phyloP scores from a whole-genome alignment of 1,140 invertebrate species.

The Phortica variegata region DNA sequence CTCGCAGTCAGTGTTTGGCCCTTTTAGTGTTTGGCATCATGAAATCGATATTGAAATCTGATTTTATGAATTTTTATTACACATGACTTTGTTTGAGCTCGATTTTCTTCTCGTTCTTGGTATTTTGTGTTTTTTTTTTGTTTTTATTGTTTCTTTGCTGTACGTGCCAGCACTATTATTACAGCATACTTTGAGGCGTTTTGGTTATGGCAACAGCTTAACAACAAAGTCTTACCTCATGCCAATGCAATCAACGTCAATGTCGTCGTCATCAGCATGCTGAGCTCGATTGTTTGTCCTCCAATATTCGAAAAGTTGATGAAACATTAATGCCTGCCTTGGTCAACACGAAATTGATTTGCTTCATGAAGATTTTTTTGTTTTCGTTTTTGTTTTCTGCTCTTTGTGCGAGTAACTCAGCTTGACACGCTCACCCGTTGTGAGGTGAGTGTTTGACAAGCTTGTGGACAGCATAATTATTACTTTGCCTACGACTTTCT shows the following conservation, averaged over 20 bases:
- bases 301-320: conserved; percentile 21
- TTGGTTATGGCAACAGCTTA: too few relatives aligned
- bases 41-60: conserved; percentile 44
- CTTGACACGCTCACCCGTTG: neutral
- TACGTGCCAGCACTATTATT: too few relatives aligned
- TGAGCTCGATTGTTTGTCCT: too few relatives aligned
- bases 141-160: too few relatives aligned
- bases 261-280: too few relatives aligned
- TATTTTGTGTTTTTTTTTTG: too few relatives aligned
- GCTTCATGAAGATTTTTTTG: conserved; percentile 13
- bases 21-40: conserved; percentile 2
- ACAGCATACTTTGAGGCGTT: too few relatives aligned
- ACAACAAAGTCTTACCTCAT: too few relatives aligned
- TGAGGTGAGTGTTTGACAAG: neutral
- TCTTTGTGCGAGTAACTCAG: conserved; percentile 10
- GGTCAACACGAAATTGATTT: conserved; percentile 53
- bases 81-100: conserved; percentile 38
- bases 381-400: conserved; percentile 4
- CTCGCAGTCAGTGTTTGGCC: conserved; percentile 27
- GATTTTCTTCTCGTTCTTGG: conserved; percentile 25
- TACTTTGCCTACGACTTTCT: too few relatives aligned
- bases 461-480: too few relatives aligned
- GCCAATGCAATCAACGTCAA: too few relatives aligned
- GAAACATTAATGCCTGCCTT: conserved; percentile 41
- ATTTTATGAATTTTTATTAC: conserved; percentile 53